Evolutionary conservation across 2,888 invertebrate genomes (phyloP).

Genomic region (Candidula unifasciata): DNA sequence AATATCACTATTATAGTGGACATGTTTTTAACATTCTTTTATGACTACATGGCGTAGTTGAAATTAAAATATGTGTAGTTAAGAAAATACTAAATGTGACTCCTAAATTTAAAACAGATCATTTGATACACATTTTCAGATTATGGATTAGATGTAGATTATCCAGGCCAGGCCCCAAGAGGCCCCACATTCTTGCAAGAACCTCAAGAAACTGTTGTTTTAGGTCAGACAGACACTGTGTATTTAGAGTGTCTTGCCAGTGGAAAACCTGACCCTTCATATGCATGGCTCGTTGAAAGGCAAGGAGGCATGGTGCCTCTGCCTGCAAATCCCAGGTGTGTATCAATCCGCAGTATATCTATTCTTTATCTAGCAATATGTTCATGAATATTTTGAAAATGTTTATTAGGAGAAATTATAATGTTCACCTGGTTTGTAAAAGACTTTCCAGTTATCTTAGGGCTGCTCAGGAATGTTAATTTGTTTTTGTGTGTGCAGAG

Average conservation of each 20-base stretch:
- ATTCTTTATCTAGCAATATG: not conserved
- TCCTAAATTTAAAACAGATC: not conserved
- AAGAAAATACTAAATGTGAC: too few species aligned
- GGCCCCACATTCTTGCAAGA: conserved; percentile 90
- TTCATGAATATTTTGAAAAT: too few species aligned
- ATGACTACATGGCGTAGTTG: too few species aligned
- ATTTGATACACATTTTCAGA: conserved; percentile 52
- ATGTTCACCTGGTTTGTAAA: too few species aligned
- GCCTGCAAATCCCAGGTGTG: conserved; percentile 27
- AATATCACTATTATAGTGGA: too few species aligned
- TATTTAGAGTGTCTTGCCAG: conserved; percentile 77
- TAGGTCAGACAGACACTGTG: conserved; percentile 54
- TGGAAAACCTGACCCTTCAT: conserved; percentile 94
- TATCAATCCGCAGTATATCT: not conserved
- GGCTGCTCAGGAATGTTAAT: too few species aligned
- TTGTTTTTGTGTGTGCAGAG: too few species aligned
- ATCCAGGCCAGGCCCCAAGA: conserved; percentile 88
- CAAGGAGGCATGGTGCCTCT: conserved; percentile 29
- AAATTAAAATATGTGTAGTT: too few species aligned
- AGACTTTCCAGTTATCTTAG: too few species aligned
- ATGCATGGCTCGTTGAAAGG: conserved; percentile 80
- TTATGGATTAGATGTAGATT: conserved; percentile 78
- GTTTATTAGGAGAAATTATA: too few species aligned
- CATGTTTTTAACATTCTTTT: too few species aligned
- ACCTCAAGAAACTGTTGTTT: conserved; percentile 76